Evolutionary conservation across 2,113 vertebrate species (phyloP).

Genomic region (Dromiciops gliroides): DNA sequence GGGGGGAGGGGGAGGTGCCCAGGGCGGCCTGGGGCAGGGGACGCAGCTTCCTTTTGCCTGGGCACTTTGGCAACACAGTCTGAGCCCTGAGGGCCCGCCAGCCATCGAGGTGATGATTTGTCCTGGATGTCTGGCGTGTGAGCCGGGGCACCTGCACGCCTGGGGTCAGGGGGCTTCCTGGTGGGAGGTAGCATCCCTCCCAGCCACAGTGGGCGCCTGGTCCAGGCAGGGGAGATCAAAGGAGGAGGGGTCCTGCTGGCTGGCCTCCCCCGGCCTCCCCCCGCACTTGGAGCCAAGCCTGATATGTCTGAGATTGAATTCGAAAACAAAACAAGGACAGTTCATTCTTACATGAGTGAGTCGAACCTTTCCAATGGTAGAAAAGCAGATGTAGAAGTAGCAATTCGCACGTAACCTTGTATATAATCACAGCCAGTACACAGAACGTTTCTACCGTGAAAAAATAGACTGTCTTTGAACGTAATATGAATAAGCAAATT

Average conservation of each 20-base stretch:
- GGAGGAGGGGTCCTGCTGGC: not conserved
- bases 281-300: not conserved
- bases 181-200: not conserved
- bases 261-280: not conserved
- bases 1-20: not conserved
- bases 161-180: not conserved
- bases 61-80: not conserved
- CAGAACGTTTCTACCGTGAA: conserved; percentile 92
- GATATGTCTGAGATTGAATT: conserved; percentile 69
- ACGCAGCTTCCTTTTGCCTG: not conserved
- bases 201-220: not conserved
- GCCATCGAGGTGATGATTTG: too few species aligned
- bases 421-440: conserved; percentile 81
- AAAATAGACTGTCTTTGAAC: conserved; percentile 98
- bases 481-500: conserved; percentile 93
- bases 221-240: not conserved
- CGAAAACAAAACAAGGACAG: conserved; percentile 49
- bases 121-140: not conserved
- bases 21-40: not conserved
- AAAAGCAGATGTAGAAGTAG: conserved; percentile 76
- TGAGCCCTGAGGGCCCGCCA: not conserved
- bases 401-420: conserved; percentile 66
- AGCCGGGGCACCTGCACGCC: not conserved
- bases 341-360: conserved; percentile 71
- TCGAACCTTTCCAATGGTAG: conserved; percentile 74